Evolutionary conservation across 2,797 vertebrate genomes (phyloP), one percentile per base, ranked within the genome.

Genomic region (Xenentodon cancila): DNA sequence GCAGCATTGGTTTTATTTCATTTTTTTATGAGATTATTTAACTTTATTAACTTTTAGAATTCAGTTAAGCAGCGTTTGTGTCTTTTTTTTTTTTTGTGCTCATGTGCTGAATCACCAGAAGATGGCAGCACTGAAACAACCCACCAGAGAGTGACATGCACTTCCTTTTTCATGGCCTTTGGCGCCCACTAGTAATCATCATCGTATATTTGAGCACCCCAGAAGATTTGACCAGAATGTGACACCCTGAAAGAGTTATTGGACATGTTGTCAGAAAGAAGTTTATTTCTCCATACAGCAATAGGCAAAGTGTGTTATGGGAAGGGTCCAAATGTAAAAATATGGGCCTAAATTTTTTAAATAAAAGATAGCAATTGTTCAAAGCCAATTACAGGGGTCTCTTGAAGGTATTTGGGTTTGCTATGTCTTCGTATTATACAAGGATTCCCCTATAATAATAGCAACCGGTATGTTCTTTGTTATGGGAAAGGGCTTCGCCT

Each of bases 41-140:
- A 54, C 6, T 53, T 37, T 27, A 16, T 56, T 49, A 16, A 45
- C 44, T 25, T 12, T 8, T 0, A 21, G 13, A 47, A 46, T 46
- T 46, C 44, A 18, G 7, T 46, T 9, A 12, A 11, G 45, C 19
- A 47, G 45, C 19, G 34, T 37, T 37, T 37, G 9, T 47, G 22
- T 27, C 1, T 7, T 7, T 5, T 25, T 25, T 25, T 25, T n/a
- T 25, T 67, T 37, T 37, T 37, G 34, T 37, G 34, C 34, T 37
- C 11, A 3, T 37, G 34, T 13, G 34, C 34, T 4, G 9, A 12
- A 37, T 11, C 17, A 32, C 75, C 87, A 85, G 59, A 16, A 87
- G 90, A 59, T 78, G 82, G 86, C 87, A 88, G 82, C 80, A 88
- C 57, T 57, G 3, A 44, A 52, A n/a, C 64, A 59, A 17, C 42